These are phyloP conservation scores for Barbus barbus DNA, from an alignment of 2,113 vertebrate species.

Conservation along the genomic window DNA sequence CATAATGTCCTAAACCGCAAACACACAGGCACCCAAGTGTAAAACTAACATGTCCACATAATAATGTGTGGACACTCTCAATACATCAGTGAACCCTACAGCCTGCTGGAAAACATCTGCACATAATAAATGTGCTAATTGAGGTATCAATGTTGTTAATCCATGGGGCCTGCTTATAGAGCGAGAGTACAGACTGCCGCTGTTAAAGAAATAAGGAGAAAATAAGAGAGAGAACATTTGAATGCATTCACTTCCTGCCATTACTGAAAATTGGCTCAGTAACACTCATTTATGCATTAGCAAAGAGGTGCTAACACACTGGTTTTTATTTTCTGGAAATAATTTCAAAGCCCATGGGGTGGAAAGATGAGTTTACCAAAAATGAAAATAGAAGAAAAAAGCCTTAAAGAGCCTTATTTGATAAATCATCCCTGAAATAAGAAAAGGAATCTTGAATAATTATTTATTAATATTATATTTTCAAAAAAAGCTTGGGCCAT, in stretches of 20 bases:
- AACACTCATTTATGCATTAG: background rate
- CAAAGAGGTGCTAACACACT: background rate
- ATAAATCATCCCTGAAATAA: background rate
- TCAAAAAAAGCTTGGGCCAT: background rate
- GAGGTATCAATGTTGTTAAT: background rate
- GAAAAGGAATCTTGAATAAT: background rate
- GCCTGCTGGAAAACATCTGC: background rate
- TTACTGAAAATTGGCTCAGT: slow-evolving; percentile 16
- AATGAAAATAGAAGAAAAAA: background rate
- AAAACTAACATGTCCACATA: background rate
- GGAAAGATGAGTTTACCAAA: background rate
- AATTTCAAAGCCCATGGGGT: background rate
- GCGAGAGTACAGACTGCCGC: background rate
- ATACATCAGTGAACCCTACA: background rate
- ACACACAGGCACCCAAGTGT: background rate
- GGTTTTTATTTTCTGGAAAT: background rate
- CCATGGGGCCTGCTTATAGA: background rate
- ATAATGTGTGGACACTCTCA: background rate
- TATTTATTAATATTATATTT: too few species aligned
- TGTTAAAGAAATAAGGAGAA: background rate
- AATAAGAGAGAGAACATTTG: background rate
- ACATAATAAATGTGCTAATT: background rate
- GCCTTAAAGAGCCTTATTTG: background rate
- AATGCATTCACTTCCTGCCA: background rate
- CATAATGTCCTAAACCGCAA: background rate